Base-by-base conservation (phyloP, 2,888 invertebrate genomes). In the Epinotia nisella region DNA sequence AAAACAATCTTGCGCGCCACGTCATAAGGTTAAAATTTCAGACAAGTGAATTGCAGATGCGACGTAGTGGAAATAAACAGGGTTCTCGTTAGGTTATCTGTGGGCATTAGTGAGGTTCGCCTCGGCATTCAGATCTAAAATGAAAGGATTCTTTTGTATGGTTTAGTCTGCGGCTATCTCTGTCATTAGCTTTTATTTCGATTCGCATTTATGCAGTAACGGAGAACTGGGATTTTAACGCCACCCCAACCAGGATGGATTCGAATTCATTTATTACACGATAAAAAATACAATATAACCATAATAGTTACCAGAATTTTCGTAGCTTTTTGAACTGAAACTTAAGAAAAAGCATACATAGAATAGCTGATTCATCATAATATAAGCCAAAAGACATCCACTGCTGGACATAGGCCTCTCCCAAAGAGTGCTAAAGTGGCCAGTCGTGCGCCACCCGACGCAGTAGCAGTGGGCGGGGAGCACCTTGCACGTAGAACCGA, bases 61-160 rank as follows among this genome's bases (percentile, higher is more conserved):
- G 53, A 35, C 35, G 53, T 65, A 49, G 7, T 55, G 13, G 13
- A 13, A 10, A n/a, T 53, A 55, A 39, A 51, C 17, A 13, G 21
- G 51, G 9, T 64, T 39, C 69, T 70, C 66, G 60, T 60, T 51
- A 59, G 53, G 66, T 66, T 71, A 66, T 71, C 71, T 66, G 71
- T 35, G 66, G 51, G 55, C 66, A 71, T 71, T 71, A 71, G 71
- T 41, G 66, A 41, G 41, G 66, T 65, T 51, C 29, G 53, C 64
- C 13, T 49, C 55, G 55, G 66, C 41, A 66, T 66, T 66, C 65
- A 66, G 65, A 55, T 55, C 55, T 17, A 66, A 64, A 66, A 66
- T 66, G 66, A 66, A 66, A 66, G 66, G 56, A 66, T 66, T 66
- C 66, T 66, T 66, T 66, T 66, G 66, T 66, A 56, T 53, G 66